Base-by-base conservation (phyloP, 2,113 vertebrate species). In the Callorhinus ursinus region DNA sequence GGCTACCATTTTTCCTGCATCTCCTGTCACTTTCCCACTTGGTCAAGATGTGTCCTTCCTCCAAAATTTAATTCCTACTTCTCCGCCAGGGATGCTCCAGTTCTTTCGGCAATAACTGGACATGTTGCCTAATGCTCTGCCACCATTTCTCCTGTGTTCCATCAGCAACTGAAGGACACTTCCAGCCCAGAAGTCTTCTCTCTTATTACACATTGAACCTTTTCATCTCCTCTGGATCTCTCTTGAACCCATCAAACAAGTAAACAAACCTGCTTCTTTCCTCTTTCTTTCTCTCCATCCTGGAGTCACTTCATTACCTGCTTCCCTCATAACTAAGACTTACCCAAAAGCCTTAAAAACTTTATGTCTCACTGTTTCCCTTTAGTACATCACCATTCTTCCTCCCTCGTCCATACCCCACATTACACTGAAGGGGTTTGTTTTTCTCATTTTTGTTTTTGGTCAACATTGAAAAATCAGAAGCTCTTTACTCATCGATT, bases 41-140 rank as follows among this genome's bases (percentile, higher is more conserved):
- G 22, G 39, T 80, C 84, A 61, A 80, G 28, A 39, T 55, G 15
- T 18, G 8, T 67, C 4, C 24, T 55, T 49, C 59, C 36, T 72
- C 42, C 24, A 55, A 33, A 53, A 51, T 14, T 36, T 4, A 69
- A 31, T 63, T 67, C 49, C 55, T 11, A 49, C 36, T 61, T 65
- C 65, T 77, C 33, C 5, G 42, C 15, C 1, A 49, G 21, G 46
- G 7, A 14, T 1, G 19, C 36, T 85, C 26, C 33, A 6, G 16
- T 39, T 42, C 46, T 63, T 24, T 5, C 4, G 10, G 5, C 4
- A n/a, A 15, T 53, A 28, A 21, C 1, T 15, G n/a, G 33, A 18
- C 13, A 53, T 2, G 3, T 1, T 31, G 16, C 10, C 24, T 79
- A 15, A 18, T 2, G 21, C 3, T 33, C 22, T 8, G 22, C 26